Evolutionary conservation across 2,113 vertebrate species (phyloP), one percentile per base, ranked within the genome.

Genomic region (Perca flavescens): DNA sequence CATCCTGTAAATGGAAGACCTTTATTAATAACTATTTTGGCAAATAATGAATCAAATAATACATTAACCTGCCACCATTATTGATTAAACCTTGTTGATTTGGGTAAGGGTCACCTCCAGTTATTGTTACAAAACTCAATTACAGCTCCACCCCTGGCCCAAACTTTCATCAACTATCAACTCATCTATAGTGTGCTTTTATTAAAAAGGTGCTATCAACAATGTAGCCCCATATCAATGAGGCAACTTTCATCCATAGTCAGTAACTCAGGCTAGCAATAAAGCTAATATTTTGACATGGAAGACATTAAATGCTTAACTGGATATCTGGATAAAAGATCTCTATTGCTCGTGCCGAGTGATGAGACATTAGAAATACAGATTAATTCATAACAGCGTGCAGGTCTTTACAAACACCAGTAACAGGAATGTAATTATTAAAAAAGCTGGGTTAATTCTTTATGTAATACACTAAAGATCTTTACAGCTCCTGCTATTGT

Each of bases 231-330:
- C 22, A 34, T 28, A 67, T 80, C 73, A 82, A 49, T n/a, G 61
- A 67, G 47, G 28, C 31, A 79, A 57, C 40, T 63, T 43, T 63
- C 43, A 79, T 80, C 36, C 21, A 63, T 34, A 71, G 69, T 62
- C 36, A 65, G 14, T 63, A 54, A 69, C 16, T 54, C 47, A 84
- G 73, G 69, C 76, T 71, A 60, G 22, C 52, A 79, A 82, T 67
- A 86, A 72, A 66, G 70, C 61, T 22, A 82, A 74, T 64, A 79
- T 78, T 79, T 77, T 86, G 21, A 88, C 86, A 82, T 91, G 92
- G 90, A 93, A 92, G 92, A 93, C 90, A 52, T 73, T 79, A 71
- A 81, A 88, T 87, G 64, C 84, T 90, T 66, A 61, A 81, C 17
- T 50, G 71, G 74, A 46, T 50, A 34, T 34, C 31, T 34, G 31